Percentiles rank a stretch among this genome's conserved stretches.
Evolutionary conservation across 2,113 vertebrate genomes (phyloP).

Genomic region (Lutjanus erythropterus): DNA sequence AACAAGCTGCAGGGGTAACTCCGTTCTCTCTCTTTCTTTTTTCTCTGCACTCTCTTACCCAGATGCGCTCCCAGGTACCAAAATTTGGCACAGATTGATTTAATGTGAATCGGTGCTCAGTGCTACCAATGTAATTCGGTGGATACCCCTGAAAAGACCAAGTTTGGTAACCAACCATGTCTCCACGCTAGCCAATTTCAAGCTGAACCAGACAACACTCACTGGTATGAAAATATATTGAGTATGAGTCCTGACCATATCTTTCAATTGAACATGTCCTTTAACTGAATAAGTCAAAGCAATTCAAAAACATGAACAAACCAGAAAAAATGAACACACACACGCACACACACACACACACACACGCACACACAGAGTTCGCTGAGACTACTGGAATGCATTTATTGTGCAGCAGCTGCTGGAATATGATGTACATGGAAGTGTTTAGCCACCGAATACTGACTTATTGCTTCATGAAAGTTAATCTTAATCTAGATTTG

Average conservation of each 20-base stretch:
- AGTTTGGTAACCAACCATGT: no score
- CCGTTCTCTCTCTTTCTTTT: no score
- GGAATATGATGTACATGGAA: constrained; percentile 52
- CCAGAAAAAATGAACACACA: constrained; percentile 3
- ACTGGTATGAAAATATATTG: constrained; percentile 15
- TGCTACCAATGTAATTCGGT: no score
- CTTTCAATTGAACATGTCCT: constrained; percentile 34
- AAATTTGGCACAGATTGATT: no score
- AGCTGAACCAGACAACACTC: constrained; percentile 16
- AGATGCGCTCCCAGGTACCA: no score
- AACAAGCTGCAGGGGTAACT: no score
- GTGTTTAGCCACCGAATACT: constrained; percentile 51
- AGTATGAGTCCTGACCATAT: constrained; percentile 14
- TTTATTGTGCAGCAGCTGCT: constrained; percentile 50
- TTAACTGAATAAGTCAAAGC: constrained; percentile 39
- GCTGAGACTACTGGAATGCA: constrained; percentile 34
- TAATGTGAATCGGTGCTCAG: no score
- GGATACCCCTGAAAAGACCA: no score
- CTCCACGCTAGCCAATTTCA: constrained; percentile 4
- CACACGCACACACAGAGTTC: background rate
- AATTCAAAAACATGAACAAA: constrained; percentile 35
- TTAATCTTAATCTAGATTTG: constrained; percentile 59
- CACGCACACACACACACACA: constrained; percentile 2
- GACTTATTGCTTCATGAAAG: constrained; percentile 56
- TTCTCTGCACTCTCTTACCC: no score